phyloP scores from a whole-genome alignment of 1,140 invertebrate genomes.

The Lordiphosa mommai region DNA sequence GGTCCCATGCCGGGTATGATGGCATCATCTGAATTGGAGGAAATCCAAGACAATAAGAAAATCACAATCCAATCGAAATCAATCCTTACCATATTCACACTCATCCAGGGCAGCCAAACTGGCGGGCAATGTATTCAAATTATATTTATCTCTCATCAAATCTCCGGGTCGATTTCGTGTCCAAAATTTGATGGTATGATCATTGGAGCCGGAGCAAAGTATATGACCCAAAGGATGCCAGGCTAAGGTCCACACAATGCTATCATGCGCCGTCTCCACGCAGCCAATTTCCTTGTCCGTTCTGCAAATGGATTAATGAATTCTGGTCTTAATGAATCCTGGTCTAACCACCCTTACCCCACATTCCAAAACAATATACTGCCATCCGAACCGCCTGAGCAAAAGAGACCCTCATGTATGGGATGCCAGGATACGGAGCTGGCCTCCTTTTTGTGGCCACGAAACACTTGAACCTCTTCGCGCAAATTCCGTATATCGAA shows the following conservation, averaged over 20 bases:
- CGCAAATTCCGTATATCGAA: conserved; percentile 98
- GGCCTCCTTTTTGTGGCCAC: conserved; percentile 99
- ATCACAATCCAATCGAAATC: not conserved
- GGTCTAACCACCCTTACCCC: conserved; percentile 83
- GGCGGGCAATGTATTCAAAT: conserved; percentile 94
- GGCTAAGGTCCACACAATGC: conserved; percentile 98
- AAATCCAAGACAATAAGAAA: conserved; percentile 61
- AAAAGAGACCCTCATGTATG: conserved; percentile 96
- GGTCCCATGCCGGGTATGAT: conserved; percentile 93
- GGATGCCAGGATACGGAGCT: conserved; percentile 99
- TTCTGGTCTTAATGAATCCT: too few relatives aligned
- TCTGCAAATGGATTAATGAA: conserved; percentile 79
- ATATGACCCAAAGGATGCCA: conserved; percentile 99
- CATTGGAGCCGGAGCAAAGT: conserved; percentile 98
- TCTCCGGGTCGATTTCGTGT: conserved; percentile 99
- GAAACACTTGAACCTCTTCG: conserved; percentile 96
- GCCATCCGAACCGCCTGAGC: conserved; percentile 98
- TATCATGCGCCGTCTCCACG: conserved; percentile 99
- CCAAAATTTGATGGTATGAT: conserved; percentile 99
- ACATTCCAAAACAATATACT: conserved; percentile 99
- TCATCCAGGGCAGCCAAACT: conserved; percentile 87
- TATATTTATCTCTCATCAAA: conserved; percentile 98
- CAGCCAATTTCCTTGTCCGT: conserved; percentile 98
- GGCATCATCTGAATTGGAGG: conserved; percentile 83
- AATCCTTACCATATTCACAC: conserved; percentile 84